Base-by-base conservation (phyloP, 2,797 vertebrate species). In the Alectoris magna region DNA sequence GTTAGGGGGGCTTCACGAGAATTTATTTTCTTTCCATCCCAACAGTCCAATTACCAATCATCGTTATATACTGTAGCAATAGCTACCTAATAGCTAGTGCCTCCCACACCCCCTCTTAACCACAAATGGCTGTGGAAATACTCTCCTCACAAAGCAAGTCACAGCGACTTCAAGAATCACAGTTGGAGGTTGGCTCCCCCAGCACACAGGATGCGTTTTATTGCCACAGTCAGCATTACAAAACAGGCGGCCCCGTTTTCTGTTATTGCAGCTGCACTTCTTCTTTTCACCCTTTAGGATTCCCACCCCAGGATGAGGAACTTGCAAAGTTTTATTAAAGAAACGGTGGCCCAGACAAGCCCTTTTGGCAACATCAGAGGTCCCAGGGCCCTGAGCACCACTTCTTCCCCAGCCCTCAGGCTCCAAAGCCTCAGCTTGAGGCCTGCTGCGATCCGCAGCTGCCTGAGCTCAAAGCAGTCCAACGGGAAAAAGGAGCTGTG, bases 191-290 rank as follows among this genome's bases (percentile, higher is more conserved):
- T 74, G 85, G 74, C 83, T 88, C 38, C 87, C 77, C 66, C 18
- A 38, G 34, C 64, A 43, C 2, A 82, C 93, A 95, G 92, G 91
- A 94, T 90, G 91, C 1, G 3, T 69, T 92, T 92, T 60, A 91
- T 94, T 95, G 92, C 95, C 78, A 87, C 92, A 92, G 77, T n/a
- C 29, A 17, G 38, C 5, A 13, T 96, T 96, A 85, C 92, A 88
- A 88, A 92, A 95, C 87, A 69, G 3, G 0, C 69, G 67, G 88
- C 9, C 46, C n/a, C 34, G 15, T 49, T 70, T 87, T 87, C 85
- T 91, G 86, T 71, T 90, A 79, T 12, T 91, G 91, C 91, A 53
- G 19, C 64, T 44, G 58, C 55, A 22, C 85, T 95, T 95, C 94
- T 88, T 69, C 91, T 88, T 95, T 23, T 58, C 72, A 69, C n/a